Evolutionary conservation across 1,140 invertebrate genomes (phyloP).

Genomic region (Trigoniulus corallinus): DNA sequence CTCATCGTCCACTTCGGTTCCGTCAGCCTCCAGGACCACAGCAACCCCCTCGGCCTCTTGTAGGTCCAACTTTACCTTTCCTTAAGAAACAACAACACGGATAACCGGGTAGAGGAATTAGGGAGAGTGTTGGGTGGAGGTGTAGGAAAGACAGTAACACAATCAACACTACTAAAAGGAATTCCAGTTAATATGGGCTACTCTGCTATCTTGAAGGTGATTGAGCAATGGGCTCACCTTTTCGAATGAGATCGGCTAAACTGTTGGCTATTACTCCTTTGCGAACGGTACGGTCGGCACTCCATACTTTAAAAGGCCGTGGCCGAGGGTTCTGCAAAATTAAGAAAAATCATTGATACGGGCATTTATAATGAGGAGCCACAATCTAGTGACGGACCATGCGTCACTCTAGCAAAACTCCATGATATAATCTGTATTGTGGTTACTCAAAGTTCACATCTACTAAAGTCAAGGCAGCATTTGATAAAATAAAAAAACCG

Average conservation of each 20-base stretch:
- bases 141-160: neutral
- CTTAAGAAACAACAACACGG: no score
- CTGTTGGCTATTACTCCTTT: conserved; percentile 83
- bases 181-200: no score
- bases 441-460: no score
- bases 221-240: conserved; percentile 29
- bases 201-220: neutral
- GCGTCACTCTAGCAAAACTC: no score
- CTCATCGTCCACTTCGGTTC: conserved; percentile 86
- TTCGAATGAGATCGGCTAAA: conserved; percentile 75
- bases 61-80: conserved; percentile 15
- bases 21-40: conserved; percentile 80
- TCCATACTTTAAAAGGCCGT: conserved; percentile 96
- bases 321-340: conserved; percentile 84
- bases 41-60: conserved; percentile 17
- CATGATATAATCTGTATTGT: no score
- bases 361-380: no score
- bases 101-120: no score
- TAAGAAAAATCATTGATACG: no score
- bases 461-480: no score
- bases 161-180: neutral
- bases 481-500: no score
- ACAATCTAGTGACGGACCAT: no score
- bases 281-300: conserved; percentile 78
- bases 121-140: no score